Base-by-base conservation (phyloP, 2,113 vertebrate genomes). In the Brienomyrus brachyistius region DNA sequence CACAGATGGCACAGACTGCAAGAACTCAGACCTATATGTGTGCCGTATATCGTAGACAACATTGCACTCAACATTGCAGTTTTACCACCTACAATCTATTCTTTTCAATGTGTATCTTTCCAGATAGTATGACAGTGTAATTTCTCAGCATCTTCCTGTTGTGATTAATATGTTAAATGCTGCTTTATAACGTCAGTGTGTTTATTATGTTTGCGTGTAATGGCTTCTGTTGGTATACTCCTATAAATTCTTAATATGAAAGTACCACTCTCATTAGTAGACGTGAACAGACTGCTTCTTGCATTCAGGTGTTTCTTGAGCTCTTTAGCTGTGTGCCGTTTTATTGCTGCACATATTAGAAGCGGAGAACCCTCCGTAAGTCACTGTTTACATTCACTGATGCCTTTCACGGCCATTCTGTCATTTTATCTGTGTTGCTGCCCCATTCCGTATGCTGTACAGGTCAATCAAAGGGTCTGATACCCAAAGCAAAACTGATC, bases 241-340 rank as follows among this genome's bases (percentile, higher is more conserved):
- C 35, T 80, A 80, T 80, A 80, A 80, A 80, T 80, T 40, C 74
- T 43, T 80, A 80, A 80, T 80, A 80, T 80, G 40, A 80, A 80
- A 19, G 74, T n/a, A 17, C 74, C 35, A 40, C 31, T 80, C 13
- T 19, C 35, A 80, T 80, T n/a, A 80, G 74, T 40, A 19, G 74
- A 80, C 5, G 17, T 19, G 35, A 80, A 80, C 74, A 80, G n/a
- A 70, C 15, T 19, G 5, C 6, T 40, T 8, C 74, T 43, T 80
- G 15, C 74, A 43, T 80, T 40, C 35, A 19, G 11, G 17, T 43
- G 31, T 43, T 80, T 80, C 17, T 43, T 80, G 31, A 80, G 74
- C 17, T 19, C 35, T 80, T 80, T 43, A 80, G 74, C 74, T 19
- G 31, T 17, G 31, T 43, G 17, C 74, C 2, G 15, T 40, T 77